These are phyloP conservation scores for Ectropis grisescens DNA, from an alignment of 1,140 invertebrate genomes.

Conservation along the genomic window DNA sequence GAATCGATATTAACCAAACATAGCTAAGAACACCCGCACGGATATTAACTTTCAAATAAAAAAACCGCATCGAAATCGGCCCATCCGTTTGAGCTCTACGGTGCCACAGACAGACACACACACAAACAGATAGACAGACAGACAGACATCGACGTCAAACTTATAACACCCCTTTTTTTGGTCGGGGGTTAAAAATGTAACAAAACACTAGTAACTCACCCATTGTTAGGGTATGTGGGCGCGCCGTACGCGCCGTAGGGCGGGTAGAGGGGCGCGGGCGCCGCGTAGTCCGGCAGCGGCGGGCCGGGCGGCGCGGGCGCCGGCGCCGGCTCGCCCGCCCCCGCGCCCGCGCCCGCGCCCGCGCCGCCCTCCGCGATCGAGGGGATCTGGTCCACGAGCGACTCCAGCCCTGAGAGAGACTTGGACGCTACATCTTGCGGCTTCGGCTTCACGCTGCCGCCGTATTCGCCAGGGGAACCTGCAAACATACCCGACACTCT, in stretches of 20 bases:
- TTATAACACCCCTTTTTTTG: too few relatives aligned
- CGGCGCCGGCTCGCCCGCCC: conserved; percentile 19
- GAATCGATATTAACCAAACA: too few relatives aligned
- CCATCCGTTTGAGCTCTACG: too few relatives aligned
- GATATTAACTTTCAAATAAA: too few relatives aligned
- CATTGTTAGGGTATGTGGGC: conserved; percentile 43
- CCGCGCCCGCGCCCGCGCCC: conserved; percentile 12
- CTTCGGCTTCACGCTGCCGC: conserved; percentile 49
- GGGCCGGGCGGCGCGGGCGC: conserved; percentile 36
- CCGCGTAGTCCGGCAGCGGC: conserved; percentile 50
- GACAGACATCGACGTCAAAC: too few relatives aligned
- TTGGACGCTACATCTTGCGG: conserved; percentile 85
- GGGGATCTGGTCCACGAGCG: conserved; percentile 91
- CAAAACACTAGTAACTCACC: conserved; percentile 20
- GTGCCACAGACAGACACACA: too few relatives aligned
- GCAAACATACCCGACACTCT: background rate
- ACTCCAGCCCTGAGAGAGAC: conserved; percentile 90
- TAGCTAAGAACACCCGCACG: too few relatives aligned
- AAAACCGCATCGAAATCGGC: too few relatives aligned
- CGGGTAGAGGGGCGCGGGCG: conserved; percentile 44
- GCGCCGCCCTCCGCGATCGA: conserved; percentile 79
- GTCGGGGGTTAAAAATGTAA: too few relatives aligned
- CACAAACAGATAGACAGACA: too few relatives aligned
- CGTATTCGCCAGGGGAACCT: conserved; percentile 44
- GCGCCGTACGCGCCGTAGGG: conserved; percentile 40